Evolutionary conservation across 1,140 invertebrate genomes (phyloP).

Genomic region (Papilio machaon): DNA sequence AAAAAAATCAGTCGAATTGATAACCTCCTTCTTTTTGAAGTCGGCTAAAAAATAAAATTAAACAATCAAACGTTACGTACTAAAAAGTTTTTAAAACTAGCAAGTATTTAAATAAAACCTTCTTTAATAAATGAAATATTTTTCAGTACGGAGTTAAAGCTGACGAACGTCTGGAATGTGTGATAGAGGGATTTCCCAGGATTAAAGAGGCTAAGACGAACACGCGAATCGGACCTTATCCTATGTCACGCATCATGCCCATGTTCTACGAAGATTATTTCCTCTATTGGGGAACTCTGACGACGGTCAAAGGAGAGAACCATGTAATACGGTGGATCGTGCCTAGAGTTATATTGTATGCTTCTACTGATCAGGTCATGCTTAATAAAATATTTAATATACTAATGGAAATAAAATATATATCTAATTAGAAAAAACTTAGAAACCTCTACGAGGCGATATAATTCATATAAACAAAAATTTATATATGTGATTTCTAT

Average conservation of each 20-base stretch:
- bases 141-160: conserved; percentile 79
- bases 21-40: no score
- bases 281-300: conserved; percentile 85
- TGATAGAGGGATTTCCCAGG: conserved; percentile 78
- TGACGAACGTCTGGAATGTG: conserved; percentile 77
- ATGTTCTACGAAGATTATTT: conserved; percentile 85
- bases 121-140: neutral
- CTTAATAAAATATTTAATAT: neutral
- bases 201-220: conserved; percentile 80
- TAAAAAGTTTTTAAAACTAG: neutral
- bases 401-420: neutral
- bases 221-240: conserved; percentile 76
- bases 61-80: conserved; percentile 11
- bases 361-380: conserved; percentile 64
- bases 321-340: conserved; percentile 65
- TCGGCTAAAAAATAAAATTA: no score
- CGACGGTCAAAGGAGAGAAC: conserved; percentile 53
- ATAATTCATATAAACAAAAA: no score
- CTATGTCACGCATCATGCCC: conserved; percentile 80
- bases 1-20: no score
- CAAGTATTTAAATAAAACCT: no score
- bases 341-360: conserved; percentile 59
- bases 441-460: no score
- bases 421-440: neutral
- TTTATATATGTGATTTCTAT: no score